Conservation (phyloP, 1,140 invertebrate species). For the Apocrypta bakeri region DNA sequence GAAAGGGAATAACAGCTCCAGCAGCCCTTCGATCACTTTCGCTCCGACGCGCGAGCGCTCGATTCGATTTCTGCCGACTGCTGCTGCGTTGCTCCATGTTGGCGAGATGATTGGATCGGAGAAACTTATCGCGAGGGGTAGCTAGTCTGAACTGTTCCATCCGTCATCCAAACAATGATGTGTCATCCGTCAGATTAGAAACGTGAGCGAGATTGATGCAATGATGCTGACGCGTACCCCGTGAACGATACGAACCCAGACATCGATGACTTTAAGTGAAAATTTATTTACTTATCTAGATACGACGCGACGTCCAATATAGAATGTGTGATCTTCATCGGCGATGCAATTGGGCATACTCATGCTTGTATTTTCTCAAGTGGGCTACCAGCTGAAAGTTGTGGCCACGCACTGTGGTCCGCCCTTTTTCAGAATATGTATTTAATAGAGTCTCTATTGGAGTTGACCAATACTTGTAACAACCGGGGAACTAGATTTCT, state of each 20-base stretch:
- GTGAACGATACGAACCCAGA: background rate
- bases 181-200: slow-evolving; percentile 21
- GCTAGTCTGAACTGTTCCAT: slow-evolving; percentile 18
- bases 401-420: background rate
- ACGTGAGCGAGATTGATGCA: background rate
- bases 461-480: background rate
- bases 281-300: slow-evolving; percentile 37
- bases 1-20: background rate
- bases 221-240: background rate
- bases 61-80: slow-evolving; percentile 30
- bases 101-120: slow-evolving; percentile 29
- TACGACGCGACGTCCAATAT: too few species aligned
- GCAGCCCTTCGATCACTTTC: slow-evolving; percentile 37
- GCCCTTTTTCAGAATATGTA: background rate
- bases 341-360: background rate
- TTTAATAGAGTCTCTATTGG: slow-evolving; percentile 4
- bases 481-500: background rate
- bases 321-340: background rate
- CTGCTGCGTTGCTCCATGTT: background rate
- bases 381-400: background rate
- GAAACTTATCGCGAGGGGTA: slow-evolving; percentile 23
- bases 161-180: slow-evolving; percentile 46
- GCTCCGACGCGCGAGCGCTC: slow-evolving; percentile 17
- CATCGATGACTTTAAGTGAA: slow-evolving; percentile 27
- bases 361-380: background rate